These are phyloP conservation scores for Acrocephalus scirpaceus DNA, from an alignment of 2,797 vertebrate species.

Conservation along the genomic window DNA sequence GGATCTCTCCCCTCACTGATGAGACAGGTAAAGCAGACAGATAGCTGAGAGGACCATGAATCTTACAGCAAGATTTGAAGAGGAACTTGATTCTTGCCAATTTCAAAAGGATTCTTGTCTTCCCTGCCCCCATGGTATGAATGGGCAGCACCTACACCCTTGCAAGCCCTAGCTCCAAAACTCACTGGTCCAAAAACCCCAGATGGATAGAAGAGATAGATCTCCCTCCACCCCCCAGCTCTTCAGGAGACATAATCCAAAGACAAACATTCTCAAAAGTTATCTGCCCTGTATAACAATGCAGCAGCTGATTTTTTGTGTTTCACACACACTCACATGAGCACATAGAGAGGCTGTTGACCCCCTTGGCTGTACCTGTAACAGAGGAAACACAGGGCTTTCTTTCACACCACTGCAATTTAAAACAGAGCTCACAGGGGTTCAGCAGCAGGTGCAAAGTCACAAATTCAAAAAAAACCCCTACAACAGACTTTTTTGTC, in stretches of 20 bases:
- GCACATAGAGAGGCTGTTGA: not conserved
- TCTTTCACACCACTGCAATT: not conserved
- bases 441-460: conserved; percentile 17
- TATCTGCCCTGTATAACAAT: not conserved
- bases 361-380: not conserved
- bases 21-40: not conserved
- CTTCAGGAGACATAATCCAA: not conserved
- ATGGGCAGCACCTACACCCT: not conserved
- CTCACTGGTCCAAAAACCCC: not conserved
- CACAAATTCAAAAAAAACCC: not conserved
- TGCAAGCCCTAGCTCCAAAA: not conserved
- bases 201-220: too few species aligned
- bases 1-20: not conserved
- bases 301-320: not conserved
- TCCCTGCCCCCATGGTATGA: not conserved
- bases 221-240: too few species aligned
- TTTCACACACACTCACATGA: accelerated
- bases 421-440: not conserved
- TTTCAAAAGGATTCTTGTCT: not conserved
- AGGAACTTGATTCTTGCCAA: not conserved
- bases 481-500: not conserved
- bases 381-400: not conserved
- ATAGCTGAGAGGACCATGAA: not conserved
- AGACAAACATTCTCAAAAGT: not conserved
- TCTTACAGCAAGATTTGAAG: not conserved